These are phyloP conservation scores for Daboia siamensis DNA, from an alignment of 2,113 vertebrate species.

Conservation along the genomic window DNA sequence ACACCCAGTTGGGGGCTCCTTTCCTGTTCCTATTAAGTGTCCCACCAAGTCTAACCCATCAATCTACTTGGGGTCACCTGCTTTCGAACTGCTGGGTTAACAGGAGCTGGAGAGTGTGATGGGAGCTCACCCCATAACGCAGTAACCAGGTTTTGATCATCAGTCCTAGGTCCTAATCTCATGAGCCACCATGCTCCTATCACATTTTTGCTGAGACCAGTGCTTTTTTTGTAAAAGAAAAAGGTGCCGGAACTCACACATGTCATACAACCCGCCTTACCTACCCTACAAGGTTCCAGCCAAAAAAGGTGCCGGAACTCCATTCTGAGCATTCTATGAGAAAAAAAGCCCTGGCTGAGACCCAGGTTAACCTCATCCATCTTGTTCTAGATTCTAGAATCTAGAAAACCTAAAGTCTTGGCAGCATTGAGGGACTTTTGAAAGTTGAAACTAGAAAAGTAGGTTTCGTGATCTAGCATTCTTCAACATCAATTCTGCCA, in stretches of 20 bases:
- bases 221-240: no score
- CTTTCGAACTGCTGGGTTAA: neutral
- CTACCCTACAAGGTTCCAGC: no score
- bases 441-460: neutral
- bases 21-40: neutral
- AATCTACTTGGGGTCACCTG: neutral
- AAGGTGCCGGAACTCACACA: no score
- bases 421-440: neutral
- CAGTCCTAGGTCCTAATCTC: neutral
- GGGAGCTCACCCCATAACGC: neutral
- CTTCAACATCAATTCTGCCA: neutral
- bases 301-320: no score
- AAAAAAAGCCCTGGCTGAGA: no score
- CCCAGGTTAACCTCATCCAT: neutral
- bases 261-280: no score
- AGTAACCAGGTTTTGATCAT: neutral
- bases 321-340: no score
- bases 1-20: neutral
- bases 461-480: neutral
- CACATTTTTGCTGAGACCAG: neutral
- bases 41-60: neutral
- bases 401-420: neutral
- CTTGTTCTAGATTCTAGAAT: neutral
- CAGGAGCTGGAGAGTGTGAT: neutral
- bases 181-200: neutral